These are phyloP conservation scores for Luehdorfia chinensis DNA, from an alignment of 1,140 invertebrate species.

Conservation along the genomic window DNA sequence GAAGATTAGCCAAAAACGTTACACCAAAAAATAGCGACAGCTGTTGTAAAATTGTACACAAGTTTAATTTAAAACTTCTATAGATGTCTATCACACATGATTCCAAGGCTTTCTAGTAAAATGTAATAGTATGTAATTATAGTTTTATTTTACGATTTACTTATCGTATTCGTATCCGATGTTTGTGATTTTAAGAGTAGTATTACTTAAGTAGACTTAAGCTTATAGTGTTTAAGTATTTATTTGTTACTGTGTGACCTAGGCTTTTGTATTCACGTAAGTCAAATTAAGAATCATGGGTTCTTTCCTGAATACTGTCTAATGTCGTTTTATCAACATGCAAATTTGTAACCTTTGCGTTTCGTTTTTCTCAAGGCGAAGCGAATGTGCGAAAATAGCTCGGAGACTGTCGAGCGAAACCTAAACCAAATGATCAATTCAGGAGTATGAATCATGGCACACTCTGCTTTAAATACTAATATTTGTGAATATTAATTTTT, in stretches of 20 bases:
- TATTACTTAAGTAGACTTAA: slow-evolving; percentile 15
- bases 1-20: too few species aligned
- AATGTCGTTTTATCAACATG: too few species aligned
- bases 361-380: too few species aligned
- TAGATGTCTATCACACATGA: slow-evolving; percentile 30
- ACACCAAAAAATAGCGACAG: background rate
- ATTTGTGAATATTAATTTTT: slow-evolving; percentile 6
- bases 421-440: background rate
- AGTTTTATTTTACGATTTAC: slow-evolving; percentile 20
- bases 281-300: background rate
- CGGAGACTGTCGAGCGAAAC: background rate
- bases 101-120: slow-evolving; percentile 47
- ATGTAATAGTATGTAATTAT: slow-evolving; percentile 25
- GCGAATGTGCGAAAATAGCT: background rate
- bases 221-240: slow-evolving; percentile 10
- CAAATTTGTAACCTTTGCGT: too few species aligned
- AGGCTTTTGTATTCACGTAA: background rate
- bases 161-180: slow-evolving; percentile 18
- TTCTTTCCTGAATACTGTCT: too few species aligned
- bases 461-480: background rate
- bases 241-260: slow-evolving; percentile 11
- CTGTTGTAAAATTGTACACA: background rate
- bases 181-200: slow-evolving; percentile 35
- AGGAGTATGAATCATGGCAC: background rate
- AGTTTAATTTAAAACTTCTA: slow-evolving; percentile 2